Base-by-base conservation (phyloP, 2,888 invertebrate genomes). In the Cartodere bifasciata region DNA sequence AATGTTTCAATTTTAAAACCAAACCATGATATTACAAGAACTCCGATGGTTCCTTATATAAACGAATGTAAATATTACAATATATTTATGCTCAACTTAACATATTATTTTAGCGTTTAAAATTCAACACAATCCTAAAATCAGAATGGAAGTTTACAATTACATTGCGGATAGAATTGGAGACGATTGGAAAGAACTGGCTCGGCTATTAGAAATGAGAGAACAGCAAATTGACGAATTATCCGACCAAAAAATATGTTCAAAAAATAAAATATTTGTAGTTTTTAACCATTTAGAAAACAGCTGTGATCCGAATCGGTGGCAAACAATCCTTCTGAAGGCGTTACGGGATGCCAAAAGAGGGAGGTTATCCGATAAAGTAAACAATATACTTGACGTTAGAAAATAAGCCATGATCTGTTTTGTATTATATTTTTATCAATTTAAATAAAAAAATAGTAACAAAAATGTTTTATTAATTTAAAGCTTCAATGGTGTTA, bases 221-320 rank as follows among this genome's bases (percentile, higher is more conserved):
- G 56, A 58, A 43, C 47, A 48, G 2, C 16, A 41, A 21, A 53
- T 59, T 9, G 56, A 57, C 31, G 35, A 46, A 10, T 35, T 57
- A 3, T 45, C 45, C 34, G 23, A 24, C 3, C 36, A 25, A 14
- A 29, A 47, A 21, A 27, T 24, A 2, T 34, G 35, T 13, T 41
- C 48, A 10, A 23, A 38, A 7, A 40, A 46, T 14, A 39, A 47
- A 17, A 37, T 45, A 2, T 37, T 38, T 3, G 40, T 48, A 28
- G 43, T 56, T 2, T 31, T 55, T 7, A 10, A 11, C 2, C 37
- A 34, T 24, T 46, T 50, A 32, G 39, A 45, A 38, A 26, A 40
- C n/a, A 36, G 22, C 11, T 39, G 38, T 34, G 44, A 49, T 35
- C 21, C 14, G 4, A 38, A 43, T 3, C 29, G 30, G 3, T 51